Evolutionary conservation across 2,797 vertebrate species (phyloP), one percentile per base, ranked within the genome.

Genomic region (Graptemys geographica): DNA sequence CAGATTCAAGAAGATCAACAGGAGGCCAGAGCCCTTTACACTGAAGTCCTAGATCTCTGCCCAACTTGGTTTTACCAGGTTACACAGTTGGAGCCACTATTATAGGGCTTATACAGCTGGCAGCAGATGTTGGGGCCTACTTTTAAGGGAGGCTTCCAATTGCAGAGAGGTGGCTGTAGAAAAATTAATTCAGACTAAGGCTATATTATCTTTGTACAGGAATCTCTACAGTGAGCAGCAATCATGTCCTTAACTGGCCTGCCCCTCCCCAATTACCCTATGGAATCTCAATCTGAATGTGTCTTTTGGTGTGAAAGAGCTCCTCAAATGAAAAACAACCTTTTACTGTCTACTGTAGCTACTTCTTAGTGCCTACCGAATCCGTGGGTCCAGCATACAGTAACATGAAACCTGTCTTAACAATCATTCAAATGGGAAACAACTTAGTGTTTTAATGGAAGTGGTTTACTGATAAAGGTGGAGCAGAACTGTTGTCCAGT

Each of bases 391-490:
- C 33, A 62, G 79, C 49, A 72, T 62, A 90, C 37, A 87, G 65
- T 59, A 97, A 84, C 47, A 59, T 18, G 78, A 91, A 69, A 93
- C 92, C 94, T 94, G 89, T 86, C 51, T 74, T 56, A 9, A 81
- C 52, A n/a, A 81, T 55, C 53, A 16, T 5, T 37, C 21, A 27
- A 74, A 52, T 72, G 95, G 53, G 93, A 79, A 85, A 88, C 33
- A 90, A 74, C 65, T 27, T 94, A 93, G 95, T 96, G 82, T 89
- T 86, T 92, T 53, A 88, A 62, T 62, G 84, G 56, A 95, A 94
- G 81, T 59, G 84, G 89, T 93, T 89, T 90, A 72, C 88, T 88
- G 93, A 57, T 57, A 31, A 93, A 89, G 52, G 79, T n/a, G 51
- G 53, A 92, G 57, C 19, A n/a, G n/a, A 72, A 25, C 72, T 47